phyloP scores from a whole-genome alignment of 2,888 invertebrate species.

The Tolmerus cingulatus region DNA sequence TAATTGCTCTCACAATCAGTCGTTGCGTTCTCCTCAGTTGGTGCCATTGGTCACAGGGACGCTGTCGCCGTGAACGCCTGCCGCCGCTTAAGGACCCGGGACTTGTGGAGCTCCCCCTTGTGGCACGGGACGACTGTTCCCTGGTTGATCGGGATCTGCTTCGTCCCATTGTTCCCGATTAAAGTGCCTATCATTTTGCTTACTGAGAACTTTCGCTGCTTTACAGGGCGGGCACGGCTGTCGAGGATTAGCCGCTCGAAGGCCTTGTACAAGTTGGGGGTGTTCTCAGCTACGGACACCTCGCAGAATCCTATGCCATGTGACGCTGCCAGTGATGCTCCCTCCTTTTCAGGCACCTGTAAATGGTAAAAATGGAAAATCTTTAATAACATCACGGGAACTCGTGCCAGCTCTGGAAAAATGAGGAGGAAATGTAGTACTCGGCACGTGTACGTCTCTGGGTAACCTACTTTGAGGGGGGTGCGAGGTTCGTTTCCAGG shows the following conservation, averaged over 20 bases:
- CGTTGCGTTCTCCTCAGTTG: not conserved
- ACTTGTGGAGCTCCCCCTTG: constrained; percentile 69
- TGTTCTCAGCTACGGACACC: constrained; percentile 83
- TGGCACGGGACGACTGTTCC: constrained; percentile 70
- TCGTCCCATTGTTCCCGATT: constrained; percentile 55
- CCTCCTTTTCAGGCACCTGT: constrained; percentile 78
- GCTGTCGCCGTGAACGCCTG: constrained; percentile 71
- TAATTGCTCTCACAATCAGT: constrained; percentile 28
- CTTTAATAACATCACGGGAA: not conserved
- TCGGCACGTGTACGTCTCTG: not conserved
- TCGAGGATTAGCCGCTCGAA: constrained; percentile 76
- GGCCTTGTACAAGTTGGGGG: constrained; percentile 75
- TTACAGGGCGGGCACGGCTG: constrained; percentile 69
- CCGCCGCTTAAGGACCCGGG: constrained; percentile 67
- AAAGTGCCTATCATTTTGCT: constrained; percentile 75
- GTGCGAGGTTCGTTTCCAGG: not conserved
- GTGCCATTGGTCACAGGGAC: constrained; percentile 70
- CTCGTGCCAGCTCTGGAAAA: not conserved
- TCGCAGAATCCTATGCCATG: constrained; percentile 79
- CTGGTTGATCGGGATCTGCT: constrained; percentile 62
- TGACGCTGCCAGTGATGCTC: constrained; percentile 72
- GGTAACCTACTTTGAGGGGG: not conserved
- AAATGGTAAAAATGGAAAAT: constrained; percentile 53
- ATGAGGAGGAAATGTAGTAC: not conserved
- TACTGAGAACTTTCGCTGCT: constrained; percentile 77